phyloP scores from a whole-genome alignment of 2,888 invertebrate genomes.

The Lasioglossum villosulum region DNA sequence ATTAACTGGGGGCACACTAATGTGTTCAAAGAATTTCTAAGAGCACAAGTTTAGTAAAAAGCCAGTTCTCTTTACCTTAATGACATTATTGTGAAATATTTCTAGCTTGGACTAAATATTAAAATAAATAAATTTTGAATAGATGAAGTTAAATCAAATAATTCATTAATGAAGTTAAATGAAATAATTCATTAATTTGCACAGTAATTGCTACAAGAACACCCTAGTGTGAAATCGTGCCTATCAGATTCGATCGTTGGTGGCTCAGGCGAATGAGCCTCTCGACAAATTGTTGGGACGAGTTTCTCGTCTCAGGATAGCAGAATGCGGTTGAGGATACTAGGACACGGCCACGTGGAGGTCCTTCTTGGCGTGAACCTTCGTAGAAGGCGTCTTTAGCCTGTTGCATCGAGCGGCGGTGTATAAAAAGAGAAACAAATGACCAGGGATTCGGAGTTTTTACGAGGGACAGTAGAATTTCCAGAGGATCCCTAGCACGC shows the following conservation, averaged over 20 bases:
- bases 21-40: too few species aligned
- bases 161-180: too few species aligned
- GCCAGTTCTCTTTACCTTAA: too few species aligned
- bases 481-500: slow-evolving; percentile 13
- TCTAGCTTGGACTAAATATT: too few species aligned
- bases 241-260: not conserved
- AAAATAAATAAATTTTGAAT: too few species aligned
- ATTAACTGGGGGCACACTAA: too few species aligned
- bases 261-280: slow-evolving; percentile 11
- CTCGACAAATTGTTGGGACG: slow-evolving; percentile 61
- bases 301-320: slow-evolving; percentile 75
- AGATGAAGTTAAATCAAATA: too few species aligned
- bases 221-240: too few species aligned
- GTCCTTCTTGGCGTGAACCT: slow-evolving; percentile 49
- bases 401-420: slow-evolving; percentile 69
- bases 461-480: slow-evolving; percentile 30
- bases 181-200: too few species aligned
- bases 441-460: not conserved
- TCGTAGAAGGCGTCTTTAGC: slow-evolving; percentile 53
- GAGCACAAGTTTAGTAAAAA: too few species aligned
- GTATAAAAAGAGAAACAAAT: slow-evolving; percentile 25
- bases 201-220: too few species aligned
- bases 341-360: slow-evolving; percentile 38
- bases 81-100: too few species aligned
- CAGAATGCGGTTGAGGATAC: slow-evolving; percentile 62